Conservation (phyloP, 2,113 vertebrate genomes). For the Todiramphus saurophagus region DNA sequence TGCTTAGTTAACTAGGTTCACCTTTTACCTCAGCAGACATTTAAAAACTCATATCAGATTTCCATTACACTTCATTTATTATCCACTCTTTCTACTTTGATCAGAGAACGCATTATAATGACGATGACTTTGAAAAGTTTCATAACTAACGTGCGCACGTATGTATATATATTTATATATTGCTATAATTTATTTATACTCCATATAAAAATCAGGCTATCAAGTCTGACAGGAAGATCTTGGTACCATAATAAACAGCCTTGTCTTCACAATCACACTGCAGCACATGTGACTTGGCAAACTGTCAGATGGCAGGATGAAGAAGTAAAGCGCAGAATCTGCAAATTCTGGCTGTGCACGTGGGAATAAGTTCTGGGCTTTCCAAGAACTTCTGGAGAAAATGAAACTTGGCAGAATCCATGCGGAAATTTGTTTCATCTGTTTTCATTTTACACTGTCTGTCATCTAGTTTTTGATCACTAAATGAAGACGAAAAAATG, state of each 20-base stretch:
- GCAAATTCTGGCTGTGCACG: constrained; percentile 39
- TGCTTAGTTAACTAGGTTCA: constrained; percentile 64
- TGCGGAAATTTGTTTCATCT: constrained; percentile 73
- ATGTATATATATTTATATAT: not conserved
- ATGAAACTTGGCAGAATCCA: constrained; percentile 70
- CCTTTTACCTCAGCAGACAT: constrained; percentile 55
- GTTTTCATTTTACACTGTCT: constrained; percentile 71
- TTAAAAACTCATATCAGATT: constrained; percentile 50
- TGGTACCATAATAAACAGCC: not conserved
- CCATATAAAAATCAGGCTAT: not conserved
- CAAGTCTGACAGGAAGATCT: constrained; percentile 12
- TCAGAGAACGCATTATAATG: constrained; percentile 29
- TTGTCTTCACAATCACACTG: not conserved
- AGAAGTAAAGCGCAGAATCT: constrained; percentile 65
- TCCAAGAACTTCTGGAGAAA: constrained; percentile 67
- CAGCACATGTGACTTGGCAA: not conserved
- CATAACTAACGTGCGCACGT: not conserved
- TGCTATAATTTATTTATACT: constrained; percentile 7
- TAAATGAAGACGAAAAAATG: constrained; percentile 72
- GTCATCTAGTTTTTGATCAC: constrained; percentile 71
- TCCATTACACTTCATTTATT: constrained; percentile 55
- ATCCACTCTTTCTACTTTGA: constrained; percentile 34
- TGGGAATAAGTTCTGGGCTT: constrained; percentile 60
- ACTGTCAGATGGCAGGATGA: constrained; percentile 39
- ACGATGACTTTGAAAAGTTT: constrained; percentile 30